Conservation (phyloP, 2,113 vertebrate species). For the Alces alces region DNA sequence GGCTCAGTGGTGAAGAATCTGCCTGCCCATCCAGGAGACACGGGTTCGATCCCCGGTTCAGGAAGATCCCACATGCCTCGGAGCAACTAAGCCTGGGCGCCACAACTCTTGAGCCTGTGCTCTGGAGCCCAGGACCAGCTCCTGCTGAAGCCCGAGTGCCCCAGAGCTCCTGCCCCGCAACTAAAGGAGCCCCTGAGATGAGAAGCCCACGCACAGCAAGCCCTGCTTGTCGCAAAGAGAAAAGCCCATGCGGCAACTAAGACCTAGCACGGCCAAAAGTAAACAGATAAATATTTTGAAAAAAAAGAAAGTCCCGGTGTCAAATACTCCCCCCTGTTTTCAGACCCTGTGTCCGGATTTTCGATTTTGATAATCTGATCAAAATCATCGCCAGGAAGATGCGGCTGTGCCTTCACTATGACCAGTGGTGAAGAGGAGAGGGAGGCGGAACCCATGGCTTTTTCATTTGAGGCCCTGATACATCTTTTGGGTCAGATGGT, state of each 20-base stretch:
- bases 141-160: background rate
- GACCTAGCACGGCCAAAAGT: background rate
- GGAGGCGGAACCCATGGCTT: fast-evolving
- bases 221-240: background rate
- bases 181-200: background rate
- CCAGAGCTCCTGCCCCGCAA: background rate
- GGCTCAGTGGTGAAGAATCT: background rate
- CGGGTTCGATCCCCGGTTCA: background rate
- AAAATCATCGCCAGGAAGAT: background rate
- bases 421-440: background rate
- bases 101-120: background rate
- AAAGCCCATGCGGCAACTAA: background rate
- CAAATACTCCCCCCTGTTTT: background rate
- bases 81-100: background rate
- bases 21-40: background rate
- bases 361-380: background rate
- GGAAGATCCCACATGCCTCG: background rate
- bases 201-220: background rate
- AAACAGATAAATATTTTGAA: background rate
- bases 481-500: background rate
- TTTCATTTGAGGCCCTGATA: background rate
- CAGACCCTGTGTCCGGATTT: background rate
- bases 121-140: background rate
- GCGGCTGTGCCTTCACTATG: background rate
- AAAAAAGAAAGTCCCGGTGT: background rate